A percentile compares a stretch with the other conserved stretches of the same genome.
phyloP scores from a whole-genome alignment of 2,888 invertebrate species.

The Diadegma fenestrale region DNA sequence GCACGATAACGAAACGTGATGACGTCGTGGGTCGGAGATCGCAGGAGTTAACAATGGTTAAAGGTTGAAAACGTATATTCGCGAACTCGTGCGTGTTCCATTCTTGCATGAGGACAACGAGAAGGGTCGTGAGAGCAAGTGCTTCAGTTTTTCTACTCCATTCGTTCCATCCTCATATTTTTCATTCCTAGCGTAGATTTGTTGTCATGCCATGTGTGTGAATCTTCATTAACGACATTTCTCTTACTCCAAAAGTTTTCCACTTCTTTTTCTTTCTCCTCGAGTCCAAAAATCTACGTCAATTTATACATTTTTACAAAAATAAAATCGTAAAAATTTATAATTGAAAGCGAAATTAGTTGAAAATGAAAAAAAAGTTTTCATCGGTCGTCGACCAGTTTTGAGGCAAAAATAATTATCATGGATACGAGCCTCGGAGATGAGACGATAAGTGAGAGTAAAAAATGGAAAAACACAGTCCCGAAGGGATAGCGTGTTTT shows the following conservation, averaged over 20 bases:
- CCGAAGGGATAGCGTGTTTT: neutral
- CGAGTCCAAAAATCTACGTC: too few relatives aligned
- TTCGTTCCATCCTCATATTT: neutral
- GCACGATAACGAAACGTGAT: conserved; percentile 13
- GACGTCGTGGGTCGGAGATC: conserved; percentile 9
- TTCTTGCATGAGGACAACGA: conserved; percentile 18
- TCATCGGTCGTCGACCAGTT: neutral
- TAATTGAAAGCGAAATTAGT: neutral
- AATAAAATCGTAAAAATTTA: neutral
- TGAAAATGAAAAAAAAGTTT: neutral
- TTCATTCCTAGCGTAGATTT: neutral
- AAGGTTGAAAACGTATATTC: conserved; percentile 21
- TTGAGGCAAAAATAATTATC: neutral
- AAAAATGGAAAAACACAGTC: neutral
- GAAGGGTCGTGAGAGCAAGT: conserved; percentile 2
- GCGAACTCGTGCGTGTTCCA: conserved; percentile 44
- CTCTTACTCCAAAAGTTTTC: neutral
- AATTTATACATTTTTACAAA: neutral
- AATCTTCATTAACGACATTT: neutral
- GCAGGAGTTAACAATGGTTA: conserved; percentile 40
- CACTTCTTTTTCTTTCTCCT: neutral
- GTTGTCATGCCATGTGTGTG: neutral
- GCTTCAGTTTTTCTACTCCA: conserved; percentile 2
- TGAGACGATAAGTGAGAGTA: neutral
- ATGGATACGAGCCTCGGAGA: neutral